Base-by-base conservation (phyloP, 1,140 invertebrate species). In the Bombus balteatus region DNA sequence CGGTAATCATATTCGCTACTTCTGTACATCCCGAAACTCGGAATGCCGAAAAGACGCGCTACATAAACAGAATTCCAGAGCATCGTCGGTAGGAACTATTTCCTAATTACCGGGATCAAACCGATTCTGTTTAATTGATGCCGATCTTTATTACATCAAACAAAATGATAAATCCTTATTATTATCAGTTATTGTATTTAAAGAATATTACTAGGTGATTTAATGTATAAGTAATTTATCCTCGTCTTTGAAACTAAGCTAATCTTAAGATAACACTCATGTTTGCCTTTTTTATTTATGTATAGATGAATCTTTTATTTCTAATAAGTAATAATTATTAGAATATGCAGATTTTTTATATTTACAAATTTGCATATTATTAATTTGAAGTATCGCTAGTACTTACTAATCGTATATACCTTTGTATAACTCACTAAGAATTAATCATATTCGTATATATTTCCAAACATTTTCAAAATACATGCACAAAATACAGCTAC, bases 1-100 rank as follows among this genome's bases (percentile, higher is more conserved):
- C 90, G 81, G 73, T 87, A 86, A 87, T 92, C 91, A 92, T 89
- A 70, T 89, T 87, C 87, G 75, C 71, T 87, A 92, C 90, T 91
- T 87, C 37, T 87, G n/a, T 25, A 53, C 68, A 57, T 71, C 41
- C 81, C 68, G 3, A 81, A 73, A 73, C 6, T 47, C 28, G 32
- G n/a, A 47, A 80, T 28, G 12, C 77, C 68, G 70, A 72, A 85
- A 85, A 73, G 18, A 57, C 65, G 22, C n/a, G 8, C 68, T 12
- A 37, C 65, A 34, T 18, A 9, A 72, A 79, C 6, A 22, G 32
- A 57, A 39, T 25, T 9, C 28, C 0, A 68, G 22, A 13, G 25
- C 34, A 37, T 68, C 18, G 15, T 47, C 59, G 25, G 28, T 37
- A 47, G 41, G 13, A 57, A 47, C 25, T 77, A 65, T 43, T 66